These are phyloP conservation scores for Limulus polyphemus DNA, from an alignment of 2,888 invertebrate genomes.

Conservation along the genomic window DNA sequence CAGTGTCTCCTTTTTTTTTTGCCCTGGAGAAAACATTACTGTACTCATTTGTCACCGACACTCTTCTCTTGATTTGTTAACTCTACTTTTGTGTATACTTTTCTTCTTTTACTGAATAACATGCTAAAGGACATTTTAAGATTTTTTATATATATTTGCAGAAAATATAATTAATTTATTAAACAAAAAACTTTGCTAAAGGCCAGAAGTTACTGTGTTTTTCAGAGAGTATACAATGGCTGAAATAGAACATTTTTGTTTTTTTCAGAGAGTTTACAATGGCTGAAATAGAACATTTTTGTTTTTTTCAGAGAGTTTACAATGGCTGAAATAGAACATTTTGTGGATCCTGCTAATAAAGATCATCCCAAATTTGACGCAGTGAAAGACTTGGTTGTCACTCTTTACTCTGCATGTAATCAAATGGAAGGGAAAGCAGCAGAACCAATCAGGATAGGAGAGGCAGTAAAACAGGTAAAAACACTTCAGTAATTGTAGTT, in stretches of 20 bases:
- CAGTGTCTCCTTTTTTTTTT: too few species aligned
- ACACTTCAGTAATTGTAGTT: too few species aligned
- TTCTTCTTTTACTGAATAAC: too few species aligned
- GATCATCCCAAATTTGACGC: constrained; percentile 60
- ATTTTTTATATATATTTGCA: too few species aligned
- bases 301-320: constrained; percentile 69
- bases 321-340: constrained; percentile 99
- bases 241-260: not conserved
- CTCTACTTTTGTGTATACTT: too few species aligned
- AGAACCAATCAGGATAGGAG: constrained; percentile 60
- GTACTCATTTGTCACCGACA: too few species aligned
- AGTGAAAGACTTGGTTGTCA: constrained; percentile 59
- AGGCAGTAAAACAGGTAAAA: constrained; percentile 61
- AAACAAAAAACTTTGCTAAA: not conserved
- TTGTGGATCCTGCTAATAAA: constrained; percentile 83
- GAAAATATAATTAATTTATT: too few species aligned
- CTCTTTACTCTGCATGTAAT: constrained; percentile 85
- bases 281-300: not conserved
- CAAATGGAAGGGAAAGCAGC: constrained; percentile 95
- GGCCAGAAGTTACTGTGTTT: not conserved
- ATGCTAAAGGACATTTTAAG: too few species aligned
- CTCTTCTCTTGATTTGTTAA: too few species aligned
- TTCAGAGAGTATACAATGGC: not conserved
- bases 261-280: constrained; percentile 2
- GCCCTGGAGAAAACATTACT: too few species aligned